Evolutionary conservation across 2,888 invertebrate genomes (phyloP).

Genomic region (Mylabris sibirica): DNA sequence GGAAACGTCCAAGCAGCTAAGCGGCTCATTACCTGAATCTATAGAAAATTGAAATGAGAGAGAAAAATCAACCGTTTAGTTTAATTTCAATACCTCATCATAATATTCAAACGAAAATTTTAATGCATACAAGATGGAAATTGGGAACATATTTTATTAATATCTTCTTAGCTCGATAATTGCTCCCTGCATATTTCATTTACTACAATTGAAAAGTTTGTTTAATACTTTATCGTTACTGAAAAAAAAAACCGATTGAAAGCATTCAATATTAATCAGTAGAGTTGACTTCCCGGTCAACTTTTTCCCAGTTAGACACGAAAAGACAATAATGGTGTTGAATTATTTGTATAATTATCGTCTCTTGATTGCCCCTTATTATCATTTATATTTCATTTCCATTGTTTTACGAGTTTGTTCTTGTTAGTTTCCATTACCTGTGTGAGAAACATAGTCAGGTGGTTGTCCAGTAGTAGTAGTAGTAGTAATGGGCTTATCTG

Average conservation of each 20-base stretch:
- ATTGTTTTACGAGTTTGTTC: not conserved
- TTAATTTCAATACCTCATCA: too few relatives aligned
- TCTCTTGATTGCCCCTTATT: not conserved
- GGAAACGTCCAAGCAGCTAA: conserved; percentile 12
- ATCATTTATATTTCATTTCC: not conserved
- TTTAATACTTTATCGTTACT: not conserved
- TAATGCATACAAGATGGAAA: not conserved
- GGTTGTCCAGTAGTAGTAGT: conserved; percentile 17
- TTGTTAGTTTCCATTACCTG: not conserved
- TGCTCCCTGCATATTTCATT: conserved; percentile 3
- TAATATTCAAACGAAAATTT: not conserved
- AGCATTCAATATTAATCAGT: not conserved
- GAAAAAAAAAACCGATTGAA: not conserved
- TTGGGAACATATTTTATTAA: not conserved
- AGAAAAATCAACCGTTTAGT: too few relatives aligned
- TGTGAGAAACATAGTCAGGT: not conserved
- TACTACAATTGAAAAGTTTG: not conserved
- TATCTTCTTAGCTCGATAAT: not conserved
- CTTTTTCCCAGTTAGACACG: not conserved
- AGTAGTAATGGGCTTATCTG: conserved; percentile 46
- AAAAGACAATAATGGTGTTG: not conserved
- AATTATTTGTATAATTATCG: not conserved
- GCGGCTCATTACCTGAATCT: conserved; percentile 1
- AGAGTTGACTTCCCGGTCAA: not conserved
- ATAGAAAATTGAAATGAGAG: not conserved